Base-by-base conservation (phyloP, 2,113 vertebrate genomes). In the Anolis sagrei region DNA sequence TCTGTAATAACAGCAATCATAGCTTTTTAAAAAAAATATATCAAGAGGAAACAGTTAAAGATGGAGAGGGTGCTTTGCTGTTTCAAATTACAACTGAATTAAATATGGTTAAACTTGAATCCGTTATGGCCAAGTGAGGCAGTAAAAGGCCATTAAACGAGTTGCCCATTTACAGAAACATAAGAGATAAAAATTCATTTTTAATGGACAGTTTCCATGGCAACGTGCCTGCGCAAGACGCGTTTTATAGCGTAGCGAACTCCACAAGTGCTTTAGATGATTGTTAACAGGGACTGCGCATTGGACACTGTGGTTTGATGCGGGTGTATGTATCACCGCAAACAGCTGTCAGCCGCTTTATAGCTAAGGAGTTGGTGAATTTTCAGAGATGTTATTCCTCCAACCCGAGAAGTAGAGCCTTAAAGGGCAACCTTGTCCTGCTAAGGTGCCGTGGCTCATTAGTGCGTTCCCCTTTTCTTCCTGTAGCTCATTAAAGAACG, bases 171-270 rank as follows among this genome's bases (percentile, higher is more conserved):
- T 94, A 93, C 87, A 88, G 92, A 88, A 93, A 91, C 87, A 78
- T 79, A 92, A 92, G 93, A 87, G 68, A 85, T 90, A 92, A 93
- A 64, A 92, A 92, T 92, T 84, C 87, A 84, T 92, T 93, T 94
- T 94, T 94, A 94, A 94, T 93, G 93, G 92, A 72, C 85, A 86
- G 94, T 95, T 94, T 92, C 94, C 93, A 93, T 94, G 93, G 94
- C 88, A 94, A 94, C 93, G 85, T 90, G 91, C 93, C 93, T 81
- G 87, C 82, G 87, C 72, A 62, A 81, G 89, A 69, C 86, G 73
- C 0, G 1, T 90, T 94, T 93, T 90, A 90, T 88, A 90, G 87
- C n/a, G 79, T 79, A 62, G 88, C 86, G 92, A 93, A 83, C 83
- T 84, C 87, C 75, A 84, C 76, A 69, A 90, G 89, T 89, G 92